Conservation (phyloP, 2,888 invertebrate genomes). For the Pollenia amentaria region DNA sequence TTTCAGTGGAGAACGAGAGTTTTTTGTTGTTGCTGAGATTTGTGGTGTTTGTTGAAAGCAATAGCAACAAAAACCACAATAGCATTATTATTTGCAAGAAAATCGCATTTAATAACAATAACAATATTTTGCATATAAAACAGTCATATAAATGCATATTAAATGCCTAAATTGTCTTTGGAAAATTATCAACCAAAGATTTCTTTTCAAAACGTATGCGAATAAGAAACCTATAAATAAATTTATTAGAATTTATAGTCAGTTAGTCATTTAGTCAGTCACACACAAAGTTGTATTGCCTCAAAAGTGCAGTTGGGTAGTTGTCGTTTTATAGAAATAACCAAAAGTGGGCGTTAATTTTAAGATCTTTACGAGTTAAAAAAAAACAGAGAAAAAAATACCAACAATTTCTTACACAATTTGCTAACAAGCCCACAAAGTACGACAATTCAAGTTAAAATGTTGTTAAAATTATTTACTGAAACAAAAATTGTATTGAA, state of each 20-base stretch:
- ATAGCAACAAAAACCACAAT: background rate
- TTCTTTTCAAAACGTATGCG: slow-evolving; percentile 12
- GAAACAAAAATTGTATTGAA: slow-evolving; percentile 16
- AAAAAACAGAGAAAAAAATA: slow-evolving; percentile 22
- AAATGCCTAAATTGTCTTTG: slow-evolving; percentile 51
- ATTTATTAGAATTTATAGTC: slow-evolving; percentile 52
- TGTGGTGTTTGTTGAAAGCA: slow-evolving; percentile 17
- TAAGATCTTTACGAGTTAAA: slow-evolving; percentile 55
- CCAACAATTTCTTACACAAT: slow-evolving; percentile 66
- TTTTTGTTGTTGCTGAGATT: background rate
- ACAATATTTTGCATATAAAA: slow-evolving; percentile 67
- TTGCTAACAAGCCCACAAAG: slow-evolving; percentile 73
- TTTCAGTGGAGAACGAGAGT: background rate
- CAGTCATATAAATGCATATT: slow-evolving; percentile 55
- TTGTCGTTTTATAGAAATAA: slow-evolving; percentile 9
- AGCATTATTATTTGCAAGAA: slow-evolving; percentile 27
- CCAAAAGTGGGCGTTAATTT: slow-evolving; percentile 71
- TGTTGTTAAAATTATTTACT: slow-evolving; percentile 53
- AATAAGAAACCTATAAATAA: slow-evolving; percentile 43
- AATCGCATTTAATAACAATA: slow-evolving; percentile 67
- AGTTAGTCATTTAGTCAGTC: slow-evolving; percentile 50
- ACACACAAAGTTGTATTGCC: slow-evolving; percentile 35
- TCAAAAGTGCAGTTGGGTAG: slow-evolving; percentile 37
- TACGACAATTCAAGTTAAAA: slow-evolving; percentile 58
- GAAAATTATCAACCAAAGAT: slow-evolving; percentile 14